phyloP scores from a whole-genome alignment of 2,888 invertebrate genomes.

The Pollenia labialis region DNA sequence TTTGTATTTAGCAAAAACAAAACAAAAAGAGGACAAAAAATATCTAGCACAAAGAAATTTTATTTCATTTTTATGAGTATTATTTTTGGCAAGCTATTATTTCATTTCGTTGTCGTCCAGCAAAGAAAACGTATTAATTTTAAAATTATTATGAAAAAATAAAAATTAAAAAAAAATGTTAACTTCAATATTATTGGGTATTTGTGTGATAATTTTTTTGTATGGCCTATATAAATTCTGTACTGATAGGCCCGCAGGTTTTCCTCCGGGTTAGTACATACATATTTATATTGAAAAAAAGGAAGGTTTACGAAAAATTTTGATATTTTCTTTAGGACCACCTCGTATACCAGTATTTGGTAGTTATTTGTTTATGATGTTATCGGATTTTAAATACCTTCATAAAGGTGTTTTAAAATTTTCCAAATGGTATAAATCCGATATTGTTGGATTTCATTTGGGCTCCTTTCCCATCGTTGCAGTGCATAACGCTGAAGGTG shows the following conservation, averaged over 20 bases:
- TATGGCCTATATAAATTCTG: conserved; percentile 83
- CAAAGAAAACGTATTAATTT: conserved; percentile 14
- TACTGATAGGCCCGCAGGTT: conserved; percentile 84
- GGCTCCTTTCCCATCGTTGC: conserved; percentile 85
- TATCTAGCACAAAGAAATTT: conserved; percentile 14
- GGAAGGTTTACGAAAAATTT: conserved; percentile 2
- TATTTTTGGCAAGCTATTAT: too few relatives aligned
- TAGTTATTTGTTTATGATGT: conserved; percentile 86
- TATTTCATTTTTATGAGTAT: too few relatives aligned
- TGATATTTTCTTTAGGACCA: conserved; percentile 84
- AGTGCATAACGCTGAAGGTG: conserved; percentile 85
- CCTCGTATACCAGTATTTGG: conserved; percentile 87
- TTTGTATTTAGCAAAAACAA: background rate
- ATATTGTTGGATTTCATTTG: conserved; percentile 86
- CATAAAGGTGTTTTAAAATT: conserved; percentile 85
- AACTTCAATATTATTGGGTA: conserved; percentile 80
- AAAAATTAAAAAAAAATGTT: conserved; percentile 74
- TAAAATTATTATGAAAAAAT: background rate
- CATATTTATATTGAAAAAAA: conserved; percentile 4
- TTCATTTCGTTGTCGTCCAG: conserved; percentile 48
- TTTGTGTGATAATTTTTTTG: conserved; percentile 81
- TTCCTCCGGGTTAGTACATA: conserved; percentile 86
- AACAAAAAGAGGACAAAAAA: conserved; percentile 32
- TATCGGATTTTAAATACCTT: conserved; percentile 85
- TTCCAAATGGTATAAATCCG: conserved; percentile 86